These are phyloP conservation scores for Eidolon dupreanum DNA, from an alignment of 2,797 vertebrate species.

Conservation along the genomic window DNA sequence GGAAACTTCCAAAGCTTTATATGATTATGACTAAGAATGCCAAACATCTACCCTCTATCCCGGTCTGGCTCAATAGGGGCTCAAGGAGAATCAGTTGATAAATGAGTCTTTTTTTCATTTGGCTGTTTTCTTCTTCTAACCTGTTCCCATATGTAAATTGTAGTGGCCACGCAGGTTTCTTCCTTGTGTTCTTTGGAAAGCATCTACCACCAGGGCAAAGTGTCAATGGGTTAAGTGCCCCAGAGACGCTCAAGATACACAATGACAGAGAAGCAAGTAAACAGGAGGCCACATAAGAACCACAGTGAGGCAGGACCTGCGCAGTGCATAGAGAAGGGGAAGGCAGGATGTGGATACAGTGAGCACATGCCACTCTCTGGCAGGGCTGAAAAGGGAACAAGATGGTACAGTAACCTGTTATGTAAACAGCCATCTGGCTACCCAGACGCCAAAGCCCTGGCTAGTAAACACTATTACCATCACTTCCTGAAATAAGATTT, in stretches of 20 bases:
- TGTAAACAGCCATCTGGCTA: not conserved
- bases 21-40: not conserved
- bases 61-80: not conserved
- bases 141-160: not conserved
- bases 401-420: not conserved
- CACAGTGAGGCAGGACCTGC: not conserved
- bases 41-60: not conserved
- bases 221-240: not conserved
- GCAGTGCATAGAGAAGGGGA: not conserved
- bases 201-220: not conserved
- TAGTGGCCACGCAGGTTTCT: not conserved
- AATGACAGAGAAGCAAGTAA: not conserved
- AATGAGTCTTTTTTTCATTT: not conserved
- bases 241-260: not conserved
- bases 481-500: not conserved
- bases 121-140: not conserved
- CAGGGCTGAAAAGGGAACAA: not conserved
- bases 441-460: not conserved
- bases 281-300: not conserved
- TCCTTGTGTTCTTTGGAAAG: not conserved
- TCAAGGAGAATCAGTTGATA: not conserved
- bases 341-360: not conserved
- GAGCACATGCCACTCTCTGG: not conserved
- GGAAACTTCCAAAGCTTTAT: slow-evolving; percentile 5
- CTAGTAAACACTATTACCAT: not conserved